Conservation (phyloP, 2,797 vertebrate species). For the Acanthurus tractus region DNA sequence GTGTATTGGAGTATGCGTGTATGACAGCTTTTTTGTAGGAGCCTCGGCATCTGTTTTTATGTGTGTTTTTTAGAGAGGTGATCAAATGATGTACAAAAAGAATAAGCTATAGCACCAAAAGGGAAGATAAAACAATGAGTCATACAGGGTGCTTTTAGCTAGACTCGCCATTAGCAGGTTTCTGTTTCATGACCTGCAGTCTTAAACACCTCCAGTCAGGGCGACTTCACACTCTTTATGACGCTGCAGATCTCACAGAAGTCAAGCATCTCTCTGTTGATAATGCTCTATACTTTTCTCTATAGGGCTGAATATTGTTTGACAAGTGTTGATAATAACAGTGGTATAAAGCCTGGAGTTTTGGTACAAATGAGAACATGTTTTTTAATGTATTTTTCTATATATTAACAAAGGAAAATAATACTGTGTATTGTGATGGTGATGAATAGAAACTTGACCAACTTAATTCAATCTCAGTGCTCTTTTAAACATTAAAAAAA, state of each 20-base stretch:
- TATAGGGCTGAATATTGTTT: too few relatives aligned
- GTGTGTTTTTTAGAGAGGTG: slow-evolving; percentile 12
- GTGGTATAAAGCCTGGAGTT: not conserved
- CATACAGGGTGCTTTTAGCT: slow-evolving; percentile 17
- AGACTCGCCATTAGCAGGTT: slow-evolving; percentile 18
- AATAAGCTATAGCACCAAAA: slow-evolving; percentile 7
- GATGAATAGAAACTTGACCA: too few relatives aligned
- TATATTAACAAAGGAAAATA: not conserved
- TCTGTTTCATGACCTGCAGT: slow-evolving; percentile 17
- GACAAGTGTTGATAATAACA: not conserved
- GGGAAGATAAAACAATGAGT: slow-evolving; percentile 43
- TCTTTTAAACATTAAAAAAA: not conserved
- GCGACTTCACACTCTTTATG: slow-evolving; percentile 3
- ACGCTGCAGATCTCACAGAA: slow-evolving; percentile 11
- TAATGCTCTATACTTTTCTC: not conserved
- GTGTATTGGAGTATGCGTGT: not conserved
- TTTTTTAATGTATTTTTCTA: not conserved
- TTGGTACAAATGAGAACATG: not conserved
- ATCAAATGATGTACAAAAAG: slow-evolving; percentile 27
- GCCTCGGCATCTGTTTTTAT: not conserved
- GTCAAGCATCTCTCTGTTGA: not conserved
- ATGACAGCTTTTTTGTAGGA: not conserved
- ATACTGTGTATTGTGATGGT: not conserved
- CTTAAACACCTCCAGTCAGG: not conserved
- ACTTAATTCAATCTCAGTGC: not conserved